Evolutionary conservation across 2,888 invertebrate genomes (phyloP).

Genomic region (Rhorus exstirpatorius): DNA sequence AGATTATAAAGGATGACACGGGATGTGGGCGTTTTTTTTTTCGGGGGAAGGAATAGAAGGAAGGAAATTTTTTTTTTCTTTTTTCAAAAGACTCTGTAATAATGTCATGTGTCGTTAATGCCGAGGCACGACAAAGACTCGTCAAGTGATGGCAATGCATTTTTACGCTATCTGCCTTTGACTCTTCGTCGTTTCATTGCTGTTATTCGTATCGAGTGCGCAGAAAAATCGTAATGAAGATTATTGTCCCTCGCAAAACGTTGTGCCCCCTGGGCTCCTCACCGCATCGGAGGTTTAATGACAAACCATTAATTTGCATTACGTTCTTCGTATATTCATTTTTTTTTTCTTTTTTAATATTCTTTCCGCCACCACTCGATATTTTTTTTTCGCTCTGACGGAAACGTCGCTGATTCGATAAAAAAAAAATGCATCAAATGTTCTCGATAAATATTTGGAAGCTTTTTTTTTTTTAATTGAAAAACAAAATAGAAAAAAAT

Average conservation of each 20-base stretch:
- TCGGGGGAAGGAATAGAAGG: slow-evolving; percentile 7
- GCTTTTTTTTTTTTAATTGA: too few species aligned
- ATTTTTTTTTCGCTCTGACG: background rate
- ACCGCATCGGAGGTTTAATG: slow-evolving; percentile 20
- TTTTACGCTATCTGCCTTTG: slow-evolving; percentile 38
- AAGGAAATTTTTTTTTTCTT: too few species aligned
- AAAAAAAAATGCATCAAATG: too few species aligned
- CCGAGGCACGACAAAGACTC: slow-evolving; percentile 66
- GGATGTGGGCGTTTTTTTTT: slow-evolving; percentile 81
- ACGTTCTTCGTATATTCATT: slow-evolving; percentile 33
- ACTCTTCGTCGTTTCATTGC: slow-evolving; percentile 38
- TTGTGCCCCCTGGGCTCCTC: slow-evolving; percentile 12
- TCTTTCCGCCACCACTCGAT: background rate
- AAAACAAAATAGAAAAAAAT: too few species aligned
- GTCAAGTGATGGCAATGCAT: slow-evolving; percentile 43
- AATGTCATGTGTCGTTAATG: slow-evolving; percentile 72
- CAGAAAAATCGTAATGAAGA: slow-evolving; percentile 60
- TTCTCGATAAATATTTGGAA: too few species aligned
- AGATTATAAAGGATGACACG: slow-evolving; percentile 80
- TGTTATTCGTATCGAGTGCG: slow-evolving; percentile 59
- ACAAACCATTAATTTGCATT: slow-evolving; percentile 62
- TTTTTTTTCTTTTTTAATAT: slow-evolving; percentile 2
- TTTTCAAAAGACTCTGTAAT: slow-evolving; percentile 45
- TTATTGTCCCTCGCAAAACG: slow-evolving; percentile 47
- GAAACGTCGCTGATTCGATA: background rate